These are phyloP conservation scores for Hanleya hanleyi DNA, from an alignment of 2,888 invertebrate genomes.

Conservation along the genomic window DNA sequence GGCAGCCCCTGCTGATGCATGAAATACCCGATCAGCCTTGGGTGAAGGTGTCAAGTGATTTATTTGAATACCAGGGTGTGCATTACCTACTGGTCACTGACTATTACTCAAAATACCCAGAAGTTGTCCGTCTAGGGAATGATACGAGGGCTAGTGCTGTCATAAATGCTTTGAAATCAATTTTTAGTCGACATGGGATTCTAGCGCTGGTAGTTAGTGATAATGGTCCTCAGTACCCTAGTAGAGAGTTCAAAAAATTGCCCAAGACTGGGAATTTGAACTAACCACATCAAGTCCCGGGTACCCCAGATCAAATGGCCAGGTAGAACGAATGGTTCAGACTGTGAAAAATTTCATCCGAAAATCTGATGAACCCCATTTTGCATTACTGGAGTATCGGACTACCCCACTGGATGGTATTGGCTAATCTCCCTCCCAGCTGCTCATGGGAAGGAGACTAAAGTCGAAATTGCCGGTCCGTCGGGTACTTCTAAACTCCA, in stretches of 20 bases:
- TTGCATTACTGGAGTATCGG: constrained; percentile 29
- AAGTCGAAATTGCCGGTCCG: neutral
- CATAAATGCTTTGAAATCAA: constrained; percentile 15
- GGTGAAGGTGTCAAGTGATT: constrained; percentile 16
- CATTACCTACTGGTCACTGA: constrained; percentile 25
- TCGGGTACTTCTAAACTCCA: too few relatives aligned
- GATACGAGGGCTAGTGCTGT: neutral
- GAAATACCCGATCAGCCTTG: constrained; percentile 20
- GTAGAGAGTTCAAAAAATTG: constrained; percentile 18
- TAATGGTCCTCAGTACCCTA: constrained; percentile 33
- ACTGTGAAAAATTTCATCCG: constrained; percentile 28
- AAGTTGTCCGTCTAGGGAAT: constrained; percentile 9
- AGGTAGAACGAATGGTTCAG: constrained; percentile 21
- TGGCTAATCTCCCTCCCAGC: constrained; percentile 26
- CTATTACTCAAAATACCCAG: constrained; percentile 26
- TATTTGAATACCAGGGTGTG: constrained; percentile 16
- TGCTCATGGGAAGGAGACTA: constrained; percentile 28
- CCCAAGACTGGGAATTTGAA: constrained; percentile 11
- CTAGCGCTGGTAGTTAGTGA: constrained; percentile 32
- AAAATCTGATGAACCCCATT: constrained; percentile 31
- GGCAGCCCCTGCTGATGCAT: constrained; percentile 10
- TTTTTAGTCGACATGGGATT: neutral
- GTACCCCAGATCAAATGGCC: constrained; percentile 30
- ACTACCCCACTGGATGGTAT: constrained; percentile 28
- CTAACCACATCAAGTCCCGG: constrained; percentile 9